These are phyloP conservation scores for Stegodyphus mimosarum DNA, from an alignment of 1,140 invertebrate species.

Conservation along the genomic window DNA sequence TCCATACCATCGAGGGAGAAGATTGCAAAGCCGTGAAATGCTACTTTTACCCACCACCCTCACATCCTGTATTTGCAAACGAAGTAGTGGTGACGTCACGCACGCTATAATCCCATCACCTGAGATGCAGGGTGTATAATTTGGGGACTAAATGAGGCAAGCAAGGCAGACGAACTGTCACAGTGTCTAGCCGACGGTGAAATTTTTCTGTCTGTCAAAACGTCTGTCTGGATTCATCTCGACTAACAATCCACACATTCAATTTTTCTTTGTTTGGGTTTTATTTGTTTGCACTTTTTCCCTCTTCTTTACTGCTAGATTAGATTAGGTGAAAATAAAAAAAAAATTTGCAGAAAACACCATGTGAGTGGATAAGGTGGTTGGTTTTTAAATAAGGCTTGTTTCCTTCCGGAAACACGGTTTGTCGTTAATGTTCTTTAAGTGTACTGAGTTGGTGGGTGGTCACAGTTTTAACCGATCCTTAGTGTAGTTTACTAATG, in stretches of 20 bases:
- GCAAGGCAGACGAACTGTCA: slow-evolving; percentile 16
- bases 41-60: too few relatives aligned
- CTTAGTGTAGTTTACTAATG: too few relatives aligned
- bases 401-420: too few relatives aligned
- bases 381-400: neutral
- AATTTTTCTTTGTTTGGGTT: neutral
- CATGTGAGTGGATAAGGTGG: neutral
- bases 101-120: slow-evolving; percentile 20
- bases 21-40: too few relatives aligned
- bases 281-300: too few relatives aligned
- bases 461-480: too few relatives aligned
- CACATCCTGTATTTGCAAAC: too few relatives aligned
- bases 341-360: neutral
- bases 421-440: too few relatives aligned
- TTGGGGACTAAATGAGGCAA: slow-evolving; percentile 20
- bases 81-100: neutral
- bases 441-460: too few relatives aligned
- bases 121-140: slow-evolving; percentile 19
- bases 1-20: too few relatives aligned
- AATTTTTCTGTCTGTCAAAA: slow-evolving; percentile 9
- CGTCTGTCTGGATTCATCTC: neutral
- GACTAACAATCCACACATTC: neutral
- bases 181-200: slow-evolving; percentile 27
- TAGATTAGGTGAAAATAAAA: neutral
- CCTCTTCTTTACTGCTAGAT: too few relatives aligned